Conservation (phyloP, 2,888 invertebrate species). For the Drosophila helvetica region DNA sequence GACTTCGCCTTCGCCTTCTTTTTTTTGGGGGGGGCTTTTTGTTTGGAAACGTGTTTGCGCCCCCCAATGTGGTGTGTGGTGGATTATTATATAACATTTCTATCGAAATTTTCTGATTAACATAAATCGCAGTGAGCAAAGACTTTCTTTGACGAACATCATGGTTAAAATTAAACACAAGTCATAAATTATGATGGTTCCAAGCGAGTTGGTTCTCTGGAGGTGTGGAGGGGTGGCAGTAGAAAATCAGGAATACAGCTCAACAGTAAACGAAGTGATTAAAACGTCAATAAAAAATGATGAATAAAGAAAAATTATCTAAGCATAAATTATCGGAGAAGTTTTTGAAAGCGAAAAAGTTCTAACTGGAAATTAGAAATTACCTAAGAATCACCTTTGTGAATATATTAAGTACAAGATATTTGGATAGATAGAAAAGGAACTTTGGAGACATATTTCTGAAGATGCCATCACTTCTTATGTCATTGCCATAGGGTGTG, state of each 20-base stretch:
- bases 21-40: conserved; percentile 31
- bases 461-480: conserved; percentile 3
- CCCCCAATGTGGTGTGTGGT: neutral
- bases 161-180: conserved; percentile 66
- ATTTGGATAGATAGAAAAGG: neutral
- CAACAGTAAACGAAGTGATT: conserved; percentile 24
- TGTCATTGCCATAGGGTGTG: neutral
- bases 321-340: conserved; percentile 30
- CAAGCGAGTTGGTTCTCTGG: too few species aligned
- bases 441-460: neutral
- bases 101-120: conserved; percentile 36
- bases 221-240: conserved; percentile 30
- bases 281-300: conserved; percentile 39
- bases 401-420: conserved; percentile 16
- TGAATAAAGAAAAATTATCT: conserved; percentile 36
- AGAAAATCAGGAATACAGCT: conserved; percentile 41
- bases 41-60: conserved; percentile 40
- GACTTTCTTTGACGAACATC: conserved; percentile 69
- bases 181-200: conserved; percentile 39
- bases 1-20: neutral
- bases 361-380: conserved; percentile 34
- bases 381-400: conserved; percentile 18
- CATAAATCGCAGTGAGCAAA: conserved; percentile 24
- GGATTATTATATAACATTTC: conserved; percentile 49
- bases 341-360: neutral